A percentile compares a stretch with the other conserved stretches of the same genome.
These are phyloP conservation scores for Natator depressus DNA, from an alignment of 2,113 vertebrate genomes.

Conservation along the genomic window DNA sequence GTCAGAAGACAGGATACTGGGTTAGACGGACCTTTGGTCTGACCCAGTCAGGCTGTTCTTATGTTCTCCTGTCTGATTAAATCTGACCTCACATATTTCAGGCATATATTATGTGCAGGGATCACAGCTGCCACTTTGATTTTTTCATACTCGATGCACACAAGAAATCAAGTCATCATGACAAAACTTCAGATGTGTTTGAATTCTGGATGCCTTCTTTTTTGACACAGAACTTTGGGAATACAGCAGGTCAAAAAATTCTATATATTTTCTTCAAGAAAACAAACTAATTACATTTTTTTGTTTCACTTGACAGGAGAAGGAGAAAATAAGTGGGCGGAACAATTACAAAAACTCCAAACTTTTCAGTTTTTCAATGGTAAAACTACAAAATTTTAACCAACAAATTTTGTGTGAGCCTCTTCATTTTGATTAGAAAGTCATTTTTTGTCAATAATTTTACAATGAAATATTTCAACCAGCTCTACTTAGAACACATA, in stretches of 20 bases:
- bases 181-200: not conserved
- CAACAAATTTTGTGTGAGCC: not conserved
- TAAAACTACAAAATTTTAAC: not conserved
- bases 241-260: not conserved
- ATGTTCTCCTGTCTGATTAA: not conserved
- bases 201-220: not conserved
- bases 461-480: not conserved
- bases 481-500: not conserved
- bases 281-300: not conserved
- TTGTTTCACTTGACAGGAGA: not conserved
- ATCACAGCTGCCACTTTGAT: not conserved
- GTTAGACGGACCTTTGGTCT: no score
- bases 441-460: not conserved
- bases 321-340: not conserved
- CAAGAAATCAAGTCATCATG: not conserved
- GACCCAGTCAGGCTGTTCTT: no score
- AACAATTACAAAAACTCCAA: not conserved
- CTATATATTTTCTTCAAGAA: not conserved
- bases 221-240: not conserved
- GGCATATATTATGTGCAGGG: not conserved
- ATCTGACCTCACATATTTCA: not conserved
- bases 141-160: not conserved
- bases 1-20: no score
- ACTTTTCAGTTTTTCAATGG: not conserved
- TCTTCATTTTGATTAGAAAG: not conserved